Base-by-base conservation (phyloP, 2,797 vertebrate genomes). In the Lycodopsis pacificus region DNA sequence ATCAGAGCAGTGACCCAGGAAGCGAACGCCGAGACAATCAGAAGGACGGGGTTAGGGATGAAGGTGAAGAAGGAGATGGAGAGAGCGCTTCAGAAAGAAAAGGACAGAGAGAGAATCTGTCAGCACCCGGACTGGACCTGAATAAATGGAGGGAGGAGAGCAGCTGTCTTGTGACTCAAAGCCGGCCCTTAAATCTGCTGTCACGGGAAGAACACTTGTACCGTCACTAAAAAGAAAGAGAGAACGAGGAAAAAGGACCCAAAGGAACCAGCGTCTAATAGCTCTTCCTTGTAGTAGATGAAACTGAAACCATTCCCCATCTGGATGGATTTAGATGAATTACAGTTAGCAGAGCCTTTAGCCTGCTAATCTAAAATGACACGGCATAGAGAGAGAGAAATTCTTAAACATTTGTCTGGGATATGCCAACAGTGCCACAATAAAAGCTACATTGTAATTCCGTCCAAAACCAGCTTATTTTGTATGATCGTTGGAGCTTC, bases 301-400 rank as follows among this genome's bases (percentile, higher is more conserved):
- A 87, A 88, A 88, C 67, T 86, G 64, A 89, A 89, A 83, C 82
- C 63, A 42, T 80, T 81, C 62, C 44, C 74, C 87, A 91, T 88
- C 81, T 88, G 87, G 87, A 85, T 67, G 76, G 82, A 86, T 83
- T 92, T 81, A 89, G 77, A 86, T 90, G 87, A 66, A 88, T 90
- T 84, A 88, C 69, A 80, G 36, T 71, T 66, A 82, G 79, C 64
- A 61, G 70, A 3, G 25, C 69, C 65, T 86, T 90, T 77, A 86
- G 83, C 63, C 58, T 53, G 76, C 73, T 88, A 86, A 88, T 89
- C 81, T 78, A 81, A 86, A 87, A 89, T 81, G 79, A 82, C 80
- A 85, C 38, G 2, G 77, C 66, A 71, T 13, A 76, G 25, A 73
- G 38, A 73, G 63, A 74, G 22, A 62, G 36, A 72, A 57, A 54